phyloP scores from a whole-genome alignment of 2,113 vertebrate genomes.

The Salvelinus fontinalis region DNA sequence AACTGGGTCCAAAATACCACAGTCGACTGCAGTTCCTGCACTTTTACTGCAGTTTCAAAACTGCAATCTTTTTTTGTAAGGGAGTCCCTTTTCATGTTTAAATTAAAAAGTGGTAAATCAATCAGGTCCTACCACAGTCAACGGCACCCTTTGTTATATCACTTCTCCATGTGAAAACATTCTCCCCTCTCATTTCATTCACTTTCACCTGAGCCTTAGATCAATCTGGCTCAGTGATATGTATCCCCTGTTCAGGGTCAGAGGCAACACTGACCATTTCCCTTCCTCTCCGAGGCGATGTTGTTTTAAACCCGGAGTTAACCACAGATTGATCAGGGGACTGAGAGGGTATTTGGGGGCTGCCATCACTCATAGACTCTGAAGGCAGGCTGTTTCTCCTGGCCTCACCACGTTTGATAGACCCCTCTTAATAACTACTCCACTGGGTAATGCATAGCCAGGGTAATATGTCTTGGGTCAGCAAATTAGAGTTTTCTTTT shows the following conservation, averaged over 20 bases:
- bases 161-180: slow-evolving; percentile 33
- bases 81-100: slow-evolving; percentile 23
- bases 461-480: slow-evolving; percentile 76
- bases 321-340: slow-evolving; percentile 65
- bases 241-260: slow-evolving; percentile 63
- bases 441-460: slow-evolving; percentile 63
- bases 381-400: slow-evolving; percentile 58
- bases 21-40: too few species aligned
- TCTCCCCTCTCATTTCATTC: slow-evolving; percentile 36
- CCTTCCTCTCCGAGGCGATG: slow-evolving; percentile 57
- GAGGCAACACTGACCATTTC: slow-evolving; percentile 63
- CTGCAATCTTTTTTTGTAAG: too few species aligned
- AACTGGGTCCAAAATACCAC: too few species aligned
- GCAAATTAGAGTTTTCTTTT: slow-evolving; percentile 67
- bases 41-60: too few species aligned
- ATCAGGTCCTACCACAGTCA: slow-evolving; percentile 33
- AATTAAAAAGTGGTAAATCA: background rate
- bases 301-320: slow-evolving; percentile 75
- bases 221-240: slow-evolving; percentile 15
- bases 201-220: slow-evolving; percentile 41
- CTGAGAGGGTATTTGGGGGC: slow-evolving; percentile 59
- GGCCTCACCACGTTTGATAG: slow-evolving; percentile 66
- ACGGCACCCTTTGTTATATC: slow-evolving; percentile 47
- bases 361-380: slow-evolving; percentile 60
- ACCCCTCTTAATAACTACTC: slow-evolving; percentile 61